Evolutionary conservation across 1,140 invertebrate species (phyloP).

Genomic region (Trinorchestia longiramus): DNA sequence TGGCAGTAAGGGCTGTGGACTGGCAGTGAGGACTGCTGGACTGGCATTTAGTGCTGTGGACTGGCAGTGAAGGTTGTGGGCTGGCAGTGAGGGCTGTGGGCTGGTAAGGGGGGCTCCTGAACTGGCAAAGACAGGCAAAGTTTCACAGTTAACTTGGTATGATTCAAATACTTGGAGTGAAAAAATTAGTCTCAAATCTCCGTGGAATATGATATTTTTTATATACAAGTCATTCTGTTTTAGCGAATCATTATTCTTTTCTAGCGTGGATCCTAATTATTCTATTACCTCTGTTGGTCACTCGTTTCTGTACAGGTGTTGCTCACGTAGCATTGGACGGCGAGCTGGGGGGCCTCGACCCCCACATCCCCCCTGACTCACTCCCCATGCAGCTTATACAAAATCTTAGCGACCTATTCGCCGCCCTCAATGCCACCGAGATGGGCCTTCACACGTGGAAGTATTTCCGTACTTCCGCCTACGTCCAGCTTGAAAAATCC

Average conservation of each 20-base stretch:
- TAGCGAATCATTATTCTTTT: too few relatives aligned
- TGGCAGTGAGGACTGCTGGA: background rate
- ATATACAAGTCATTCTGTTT: too few relatives aligned
- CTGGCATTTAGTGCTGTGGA: background rate
- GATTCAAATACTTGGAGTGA: too few relatives aligned
- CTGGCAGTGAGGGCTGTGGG: too few relatives aligned
- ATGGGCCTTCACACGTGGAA: constrained; percentile 29
- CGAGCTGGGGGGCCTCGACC: constrained; percentile 26
- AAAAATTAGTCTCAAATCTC: too few relatives aligned
- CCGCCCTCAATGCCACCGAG: constrained; percentile 20
- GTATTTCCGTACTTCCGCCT: background rate
- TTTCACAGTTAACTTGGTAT: too few relatives aligned
- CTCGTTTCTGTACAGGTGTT: background rate
- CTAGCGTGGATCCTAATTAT: background rate
- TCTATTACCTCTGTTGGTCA: background rate
- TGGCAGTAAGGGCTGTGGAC: background rate
- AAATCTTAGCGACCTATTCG: background rate
- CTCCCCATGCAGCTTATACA: constrained; percentile 1
- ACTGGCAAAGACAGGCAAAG: too few relatives aligned
- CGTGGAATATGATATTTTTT: too few relatives aligned
- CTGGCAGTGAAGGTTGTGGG: background rate
- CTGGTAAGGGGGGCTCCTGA: too few relatives aligned
- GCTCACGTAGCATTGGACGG: constrained; percentile 37
- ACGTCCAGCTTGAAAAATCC: background rate
- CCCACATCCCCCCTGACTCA: background rate